A percentile compares a stretch with the other conserved stretches of the same genome.
Evolutionary conservation across 1,140 invertebrate species (phyloP).

Genomic region (Microvelia longipes): DNA sequence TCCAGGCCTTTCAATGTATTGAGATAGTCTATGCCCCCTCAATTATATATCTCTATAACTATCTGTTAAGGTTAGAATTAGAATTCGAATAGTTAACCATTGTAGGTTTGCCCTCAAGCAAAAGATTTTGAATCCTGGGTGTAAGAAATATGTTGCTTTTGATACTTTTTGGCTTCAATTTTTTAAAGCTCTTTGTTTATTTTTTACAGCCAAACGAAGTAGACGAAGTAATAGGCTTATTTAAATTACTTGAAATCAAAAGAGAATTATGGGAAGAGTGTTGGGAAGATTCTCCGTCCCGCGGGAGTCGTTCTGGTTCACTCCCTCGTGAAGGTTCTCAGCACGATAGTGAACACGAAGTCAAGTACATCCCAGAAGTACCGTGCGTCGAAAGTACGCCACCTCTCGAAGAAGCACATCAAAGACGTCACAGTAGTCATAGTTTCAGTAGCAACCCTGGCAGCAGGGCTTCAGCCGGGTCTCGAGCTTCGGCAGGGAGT

Average conservation of each 20-base stretch:
- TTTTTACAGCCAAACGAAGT: conserved; percentile 58
- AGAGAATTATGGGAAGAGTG: conserved; percentile 45
- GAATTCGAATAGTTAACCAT: too few species aligned
- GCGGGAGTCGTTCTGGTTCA: background rate
- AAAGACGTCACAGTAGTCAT: background rate
- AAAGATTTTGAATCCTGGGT: too few species aligned
- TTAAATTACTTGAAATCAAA: conserved; percentile 66
- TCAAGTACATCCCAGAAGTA: conserved; percentile 26
- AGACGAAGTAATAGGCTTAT: conserved; percentile 59
- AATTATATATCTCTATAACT: too few species aligned
- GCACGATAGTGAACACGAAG: conserved; percentile 1
- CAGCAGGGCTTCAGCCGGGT: background rate
- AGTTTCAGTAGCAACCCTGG: background rate
- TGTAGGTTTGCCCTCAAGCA: too few species aligned
- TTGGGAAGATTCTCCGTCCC: conserved; percentile 12
- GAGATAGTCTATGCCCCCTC: too few species aligned
- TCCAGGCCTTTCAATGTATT: too few species aligned
- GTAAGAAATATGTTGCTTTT: too few species aligned
- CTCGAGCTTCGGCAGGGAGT: background rate
- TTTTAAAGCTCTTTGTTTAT: background rate
- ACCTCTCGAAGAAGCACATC: conserved; percentile 34
- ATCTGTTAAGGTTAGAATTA: too few species aligned
- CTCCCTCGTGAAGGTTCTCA: background rate
- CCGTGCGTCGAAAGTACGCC: conserved; percentile 32
- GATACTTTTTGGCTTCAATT: too few species aligned